These are phyloP conservation scores for Panagrolaimus sp. DNA, from an alignment of 1,140 invertebrate genomes.

Conservation along the genomic window DNA sequence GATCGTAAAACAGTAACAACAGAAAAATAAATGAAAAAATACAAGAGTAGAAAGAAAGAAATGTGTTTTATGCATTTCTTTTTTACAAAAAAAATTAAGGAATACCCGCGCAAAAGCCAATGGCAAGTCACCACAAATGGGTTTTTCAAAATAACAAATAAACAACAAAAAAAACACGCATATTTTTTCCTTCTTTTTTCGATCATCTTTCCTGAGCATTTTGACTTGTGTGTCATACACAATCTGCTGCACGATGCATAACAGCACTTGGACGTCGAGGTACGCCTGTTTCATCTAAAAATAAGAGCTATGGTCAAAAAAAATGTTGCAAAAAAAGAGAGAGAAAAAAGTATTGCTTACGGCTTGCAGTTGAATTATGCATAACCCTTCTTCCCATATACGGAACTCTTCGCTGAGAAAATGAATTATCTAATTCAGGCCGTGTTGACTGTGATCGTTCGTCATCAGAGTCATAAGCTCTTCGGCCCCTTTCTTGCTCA, in stretches of 20 bases:
- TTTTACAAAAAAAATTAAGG: not conserved
- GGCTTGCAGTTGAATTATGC: not conserved
- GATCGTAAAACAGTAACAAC: not conserved
- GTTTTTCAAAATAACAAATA: not conserved
- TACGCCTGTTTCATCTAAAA: conserved; percentile 5
- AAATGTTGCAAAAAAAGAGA: not conserved
- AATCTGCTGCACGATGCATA: conserved; percentile 1
- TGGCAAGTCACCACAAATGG: conserved; percentile 10
- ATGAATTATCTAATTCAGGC: not conserved
- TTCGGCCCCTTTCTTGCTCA: not conserved
- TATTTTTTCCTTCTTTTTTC: too few species aligned
- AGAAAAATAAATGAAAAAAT: not conserved
- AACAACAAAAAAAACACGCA: too few species aligned
- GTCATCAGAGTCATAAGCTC: conserved; percentile 8
- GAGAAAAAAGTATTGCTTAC: not conserved
- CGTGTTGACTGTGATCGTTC: not conserved
- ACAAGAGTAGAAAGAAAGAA: not conserved
- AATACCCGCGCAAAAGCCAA: conserved; percentile 7
- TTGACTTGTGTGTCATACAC: not conserved
- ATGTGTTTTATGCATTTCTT: not conserved
- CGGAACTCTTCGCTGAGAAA: not conserved
- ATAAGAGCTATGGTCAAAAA: not conserved
- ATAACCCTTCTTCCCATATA: not conserved
- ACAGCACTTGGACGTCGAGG: conserved; percentile 4
- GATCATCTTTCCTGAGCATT: too few species aligned